Percentiles rank a stretch among this genome's conserved stretches.
Evolutionary conservation across 1,140 invertebrate species (phyloP).

Genomic region (Acromyrmex heyeri): DNA sequence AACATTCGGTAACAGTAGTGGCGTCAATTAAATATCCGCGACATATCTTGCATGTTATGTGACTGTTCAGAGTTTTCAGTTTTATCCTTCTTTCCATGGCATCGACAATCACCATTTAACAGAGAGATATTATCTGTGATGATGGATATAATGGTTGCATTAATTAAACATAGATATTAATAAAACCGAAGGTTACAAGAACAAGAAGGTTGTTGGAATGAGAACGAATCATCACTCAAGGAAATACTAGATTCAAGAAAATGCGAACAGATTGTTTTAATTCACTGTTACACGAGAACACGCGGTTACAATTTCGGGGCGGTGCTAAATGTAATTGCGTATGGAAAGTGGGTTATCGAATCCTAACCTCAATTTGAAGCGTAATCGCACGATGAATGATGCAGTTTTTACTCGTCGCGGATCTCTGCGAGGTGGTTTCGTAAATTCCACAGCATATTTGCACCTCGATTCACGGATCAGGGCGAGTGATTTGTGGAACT

Average conservation of each 20-base stretch:
- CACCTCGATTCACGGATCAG: not conserved
- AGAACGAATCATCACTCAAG: too few species aligned
- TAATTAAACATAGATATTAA: not conserved
- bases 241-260: not conserved
- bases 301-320: not conserved
- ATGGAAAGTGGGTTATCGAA: slow-evolving; percentile 79
- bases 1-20: slow-evolving; percentile 98
- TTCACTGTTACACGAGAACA: not conserved
- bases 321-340: not conserved
- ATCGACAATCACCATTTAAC: slow-evolving; percentile 84
- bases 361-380: slow-evolving; percentile 80
- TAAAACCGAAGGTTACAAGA: not conserved
- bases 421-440: slow-evolving; percentile 20
- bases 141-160: not conserved
- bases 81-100: slow-evolving; percentile 96
- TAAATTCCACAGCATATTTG: slow-evolving; percentile 56
- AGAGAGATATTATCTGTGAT: slow-evolving; percentile 61
- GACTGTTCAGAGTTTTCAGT: slow-evolving; percentile 95
- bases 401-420: slow-evolving; percentile 18
- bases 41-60: slow-evolving; percentile 98
- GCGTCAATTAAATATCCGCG: slow-evolving; percentile 98
- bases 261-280: not conserved
- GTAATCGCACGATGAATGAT: slow-evolving; percentile 22
- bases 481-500: slow-evolving; percentile 55
- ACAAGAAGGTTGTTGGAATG: not conserved